Evolutionary conservation across 2,113 vertebrate genomes (phyloP).

Genomic region (Vulpes ferrilata): DNA sequence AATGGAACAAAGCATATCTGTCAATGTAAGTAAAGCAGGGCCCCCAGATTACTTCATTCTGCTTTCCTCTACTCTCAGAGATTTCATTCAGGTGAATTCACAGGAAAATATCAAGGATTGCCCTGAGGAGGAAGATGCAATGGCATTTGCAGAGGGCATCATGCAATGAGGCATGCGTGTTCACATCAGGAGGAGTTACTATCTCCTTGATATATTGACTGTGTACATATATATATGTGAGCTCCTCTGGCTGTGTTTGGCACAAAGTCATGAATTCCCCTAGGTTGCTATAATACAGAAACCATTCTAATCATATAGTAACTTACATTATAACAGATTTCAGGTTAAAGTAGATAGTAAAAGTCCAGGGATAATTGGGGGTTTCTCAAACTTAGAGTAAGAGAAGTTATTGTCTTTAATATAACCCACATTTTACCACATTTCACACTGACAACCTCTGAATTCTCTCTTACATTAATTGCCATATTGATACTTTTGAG

Average conservation of each 20-base stretch:
- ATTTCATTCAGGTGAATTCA: slow-evolving; percentile 15
- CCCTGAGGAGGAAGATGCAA: not conserved
- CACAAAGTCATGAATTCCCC: not conserved
- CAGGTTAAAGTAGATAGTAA: not conserved
- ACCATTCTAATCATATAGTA: not conserved
- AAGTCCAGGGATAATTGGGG: not conserved
- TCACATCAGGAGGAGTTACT: not conserved
- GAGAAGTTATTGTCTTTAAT: not conserved
- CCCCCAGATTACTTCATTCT: not conserved
- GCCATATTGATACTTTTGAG: not conserved
- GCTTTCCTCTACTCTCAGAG: not conserved
- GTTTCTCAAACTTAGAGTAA: slow-evolving; percentile 29
- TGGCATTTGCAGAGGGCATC: not conserved
- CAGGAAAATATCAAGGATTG: not conserved
- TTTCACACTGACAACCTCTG: not conserved
- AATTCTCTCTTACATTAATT: not conserved
- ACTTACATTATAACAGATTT: slow-evolving; percentile 23
- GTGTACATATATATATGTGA: not conserved
- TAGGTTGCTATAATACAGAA: not conserved
- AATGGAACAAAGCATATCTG: not conserved
- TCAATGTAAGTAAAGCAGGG: not conserved
- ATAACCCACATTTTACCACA: not conserved
- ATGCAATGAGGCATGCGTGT: not conserved
- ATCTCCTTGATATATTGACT: not conserved
- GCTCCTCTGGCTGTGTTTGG: not conserved